These are phyloP conservation scores for Macrochelys suwanniensis DNA, from an alignment of 2,797 vertebrate species.

Conservation along the genomic window DNA sequence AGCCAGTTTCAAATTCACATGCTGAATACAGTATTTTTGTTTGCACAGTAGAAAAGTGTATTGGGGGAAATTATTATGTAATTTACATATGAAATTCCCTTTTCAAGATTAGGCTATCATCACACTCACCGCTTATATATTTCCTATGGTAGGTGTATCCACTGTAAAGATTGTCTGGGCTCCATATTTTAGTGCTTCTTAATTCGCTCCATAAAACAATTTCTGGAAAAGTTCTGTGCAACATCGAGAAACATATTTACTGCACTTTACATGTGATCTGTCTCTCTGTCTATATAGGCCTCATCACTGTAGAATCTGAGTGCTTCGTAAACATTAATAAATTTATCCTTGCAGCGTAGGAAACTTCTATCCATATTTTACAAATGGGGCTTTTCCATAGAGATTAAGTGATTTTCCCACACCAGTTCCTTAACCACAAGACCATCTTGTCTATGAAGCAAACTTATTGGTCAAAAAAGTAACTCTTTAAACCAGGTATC, in stretches of 20 bases:
- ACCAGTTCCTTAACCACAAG: not conserved
- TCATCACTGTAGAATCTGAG: not conserved
- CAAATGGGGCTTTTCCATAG: not conserved
- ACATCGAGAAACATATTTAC: not conserved
- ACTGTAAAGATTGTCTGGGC: not conserved
- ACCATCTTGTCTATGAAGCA: accelerated
- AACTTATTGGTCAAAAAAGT: not conserved
- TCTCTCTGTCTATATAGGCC: not conserved
- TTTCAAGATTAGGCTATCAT: not conserved
- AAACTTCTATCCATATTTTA: not conserved
- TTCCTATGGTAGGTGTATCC: not conserved
- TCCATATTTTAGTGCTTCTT: not conserved
- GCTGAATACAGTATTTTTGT: slow-evolving; percentile 36
- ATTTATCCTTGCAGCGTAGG: not conserved
- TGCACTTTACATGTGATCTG: not conserved
- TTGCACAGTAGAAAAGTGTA: slow-evolving; percentile 1
- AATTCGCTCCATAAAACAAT: not conserved
- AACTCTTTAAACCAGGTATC: not conserved
- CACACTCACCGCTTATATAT: not conserved
- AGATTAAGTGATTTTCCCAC: not conserved
- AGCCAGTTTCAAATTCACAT: slow-evolving; percentile 30
- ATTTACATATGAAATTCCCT: not conserved
- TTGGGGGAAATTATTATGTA: not conserved
- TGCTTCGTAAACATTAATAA: not conserved
- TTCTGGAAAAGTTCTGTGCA: not conserved